Percentiles rank a stretch among this genome's conserved stretches.
phyloP scores from a whole-genome alignment of 2,113 vertebrate genomes.

The Antechinus stuartii region DNA sequence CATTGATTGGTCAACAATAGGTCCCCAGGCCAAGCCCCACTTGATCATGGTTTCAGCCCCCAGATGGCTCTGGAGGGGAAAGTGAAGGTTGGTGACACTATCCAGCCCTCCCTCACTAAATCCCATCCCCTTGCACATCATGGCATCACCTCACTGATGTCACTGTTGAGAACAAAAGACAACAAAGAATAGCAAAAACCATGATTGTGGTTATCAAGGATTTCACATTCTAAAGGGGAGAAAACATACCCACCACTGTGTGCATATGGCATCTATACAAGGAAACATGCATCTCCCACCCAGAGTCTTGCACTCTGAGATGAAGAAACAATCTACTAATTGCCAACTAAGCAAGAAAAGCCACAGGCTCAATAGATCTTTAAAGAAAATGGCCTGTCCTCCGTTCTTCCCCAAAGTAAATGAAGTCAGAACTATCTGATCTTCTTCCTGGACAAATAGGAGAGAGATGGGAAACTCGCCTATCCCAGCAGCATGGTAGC shows the following conservation, averaged over 20 bases:
- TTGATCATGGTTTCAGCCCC: too few species aligned
- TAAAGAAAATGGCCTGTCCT: not conserved
- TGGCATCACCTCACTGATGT: too few species aligned
- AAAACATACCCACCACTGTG: not conserved
- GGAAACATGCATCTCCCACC: not conserved
- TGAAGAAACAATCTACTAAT: not conserved
- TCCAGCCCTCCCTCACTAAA: too few species aligned
- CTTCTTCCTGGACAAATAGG: not conserved
- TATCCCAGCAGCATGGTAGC: not conserved
- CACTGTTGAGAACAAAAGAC: not conserved
- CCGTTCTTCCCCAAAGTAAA: not conserved
- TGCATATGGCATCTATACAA: not conserved
- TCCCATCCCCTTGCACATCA: too few species aligned
- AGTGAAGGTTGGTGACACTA: too few species aligned
- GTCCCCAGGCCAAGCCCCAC: too few species aligned
- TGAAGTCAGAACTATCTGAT: not conserved
- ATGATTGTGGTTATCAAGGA: not conserved
- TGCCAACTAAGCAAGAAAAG: not conserved
- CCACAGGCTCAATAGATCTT: not conserved
- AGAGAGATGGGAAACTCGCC: not conserved
- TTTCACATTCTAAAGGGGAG: not conserved
- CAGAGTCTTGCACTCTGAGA: not conserved
- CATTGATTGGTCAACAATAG: too few species aligned
- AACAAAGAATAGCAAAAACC: not conserved
- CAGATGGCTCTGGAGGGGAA: too few species aligned